Evolutionary conservation across 2,888 invertebrate species (phyloP), one percentile per base, ranked within the genome.

Genomic region (Agonopterix subpropinquella): DNA sequence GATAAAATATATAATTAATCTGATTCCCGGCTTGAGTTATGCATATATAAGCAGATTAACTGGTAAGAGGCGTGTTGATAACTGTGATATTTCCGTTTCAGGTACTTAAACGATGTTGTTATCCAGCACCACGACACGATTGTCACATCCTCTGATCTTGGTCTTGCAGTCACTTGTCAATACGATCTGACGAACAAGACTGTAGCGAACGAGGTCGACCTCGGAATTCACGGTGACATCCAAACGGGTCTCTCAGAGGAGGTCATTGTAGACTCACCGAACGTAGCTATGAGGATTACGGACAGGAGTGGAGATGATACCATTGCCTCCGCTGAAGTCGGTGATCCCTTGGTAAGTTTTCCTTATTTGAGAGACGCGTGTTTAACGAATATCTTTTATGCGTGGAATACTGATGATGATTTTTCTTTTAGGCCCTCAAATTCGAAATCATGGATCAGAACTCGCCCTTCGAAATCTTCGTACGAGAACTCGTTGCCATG

Each of bases 121-220:
- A 96, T 98, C 67, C 97, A 98, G 77, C 97, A 97, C 85, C 97
- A 98, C 87, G 97, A 97, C 75, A 96, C 96, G 70, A 97, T 98
- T 67, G 96, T 98, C 56, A 98, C 97, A 57, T 96, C 96, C 56
- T 96, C 96, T 46, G 97, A 98, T 91, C 91, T 98, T 67, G 97
- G 97, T 41, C 90, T 97, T 49, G 96, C 96, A 44, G 96, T 98
- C 53, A 96, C 96, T 58, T 98, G 97, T 80, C 96, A 97, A 75
- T 97, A 97, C 81, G 97, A 97, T 77, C 89, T 97, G 64, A 96
- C 96, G 62, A 97, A 97, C 81, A 97, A 97, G 89, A 96, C 96
- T 48, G 96, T 98, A 42, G 94, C 96, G 51, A 97, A 97, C 80
- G 96, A 96, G 80, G 96, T 97, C 47, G 96, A 96, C 78, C 90